These are phyloP conservation scores for Zoanthus sansibaricus DNA, from an alignment of 92 coral and sea anemone genomes.

Conservation along the genomic window DNA sequence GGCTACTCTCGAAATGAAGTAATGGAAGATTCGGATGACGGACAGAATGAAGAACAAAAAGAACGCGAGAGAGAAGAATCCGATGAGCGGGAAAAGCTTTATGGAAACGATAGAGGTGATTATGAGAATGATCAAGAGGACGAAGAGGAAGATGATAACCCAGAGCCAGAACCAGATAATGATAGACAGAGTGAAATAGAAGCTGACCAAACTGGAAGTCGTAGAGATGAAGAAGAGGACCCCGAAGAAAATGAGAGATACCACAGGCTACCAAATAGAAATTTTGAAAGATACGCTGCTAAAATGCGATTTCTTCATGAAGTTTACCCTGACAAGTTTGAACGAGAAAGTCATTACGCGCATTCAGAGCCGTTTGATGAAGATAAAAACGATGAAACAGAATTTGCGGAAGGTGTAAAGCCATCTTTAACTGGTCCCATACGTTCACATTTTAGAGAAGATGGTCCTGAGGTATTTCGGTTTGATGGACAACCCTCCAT, in stretches of 20 bases:
- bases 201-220: background rate
- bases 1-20: conserved; percentile 80
- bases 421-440: background rate
- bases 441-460: background rate
- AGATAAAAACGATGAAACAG: background rate
- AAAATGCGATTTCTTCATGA: conserved; percentile 18
- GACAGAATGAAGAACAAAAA: conserved; percentile 51
- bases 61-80: conserved; percentile 40
- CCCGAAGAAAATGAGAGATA: conserved; percentile 46
- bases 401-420: background rate
- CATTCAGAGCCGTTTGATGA: conserved; percentile 21
- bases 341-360: conserved; percentile 6
- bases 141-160: conserved; percentile 48
- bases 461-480: conserved; percentile 6
- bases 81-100: conserved; percentile 20
- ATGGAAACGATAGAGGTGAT: conserved; percentile 63
- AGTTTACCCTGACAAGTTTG: background rate
- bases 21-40: conserved; percentile 42
- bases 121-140: conserved; percentile 62
- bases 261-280: background rate
- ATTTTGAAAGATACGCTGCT: conserved; percentile 11
- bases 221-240: background rate
- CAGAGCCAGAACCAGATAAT: conserved; percentile 23
- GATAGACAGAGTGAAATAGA: conserved; percentile 44
- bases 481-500: background rate